Percentiles rank a stretch among this genome's conserved stretches.
Conservation (phyloP, 2,113 vertebrate genomes). For the Nibea albiflora region DNA sequence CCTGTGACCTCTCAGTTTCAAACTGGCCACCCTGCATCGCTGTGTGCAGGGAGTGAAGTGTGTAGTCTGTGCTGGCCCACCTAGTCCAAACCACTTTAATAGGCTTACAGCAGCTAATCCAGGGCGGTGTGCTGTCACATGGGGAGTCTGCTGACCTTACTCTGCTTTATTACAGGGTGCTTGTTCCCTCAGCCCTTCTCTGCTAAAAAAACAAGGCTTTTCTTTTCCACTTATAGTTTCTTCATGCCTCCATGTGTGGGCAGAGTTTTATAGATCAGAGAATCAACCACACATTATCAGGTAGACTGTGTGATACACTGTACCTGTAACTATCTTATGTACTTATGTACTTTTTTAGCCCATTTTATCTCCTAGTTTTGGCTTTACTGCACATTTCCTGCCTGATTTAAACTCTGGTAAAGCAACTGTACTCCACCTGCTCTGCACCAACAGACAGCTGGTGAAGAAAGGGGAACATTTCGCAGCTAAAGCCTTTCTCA, state of each 20-base stretch:
- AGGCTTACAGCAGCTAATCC: constrained; percentile 76
- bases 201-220: constrained; percentile 11
- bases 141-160: constrained; percentile 70
- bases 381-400: too few species aligned
- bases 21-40: constrained; percentile 5
- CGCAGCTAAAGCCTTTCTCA: too few species aligned
- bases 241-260: not conserved
- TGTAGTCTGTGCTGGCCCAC: constrained; percentile 26
- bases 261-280: not conserved
- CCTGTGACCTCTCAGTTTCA: constrained; percentile 29
- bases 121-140: constrained; percentile 63
- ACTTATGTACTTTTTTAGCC: too few species aligned
- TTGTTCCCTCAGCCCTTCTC: constrained; percentile 34
- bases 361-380: too few species aligned
- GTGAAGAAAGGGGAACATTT: too few species aligned
- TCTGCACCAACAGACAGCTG: too few species aligned
- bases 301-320: too few species aligned
- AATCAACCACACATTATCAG: not conserved
- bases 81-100: constrained; percentile 57
- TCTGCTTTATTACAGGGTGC: constrained; percentile 66
- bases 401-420: too few species aligned
- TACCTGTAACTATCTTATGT: too few species aligned
- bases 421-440: too few species aligned
- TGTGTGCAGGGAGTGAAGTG: constrained; percentile 20
- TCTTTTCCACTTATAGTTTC: not conserved